Evolutionary conservation across 2,888 invertebrate species (phyloP).

Genomic region (Axea sp.): DNA sequence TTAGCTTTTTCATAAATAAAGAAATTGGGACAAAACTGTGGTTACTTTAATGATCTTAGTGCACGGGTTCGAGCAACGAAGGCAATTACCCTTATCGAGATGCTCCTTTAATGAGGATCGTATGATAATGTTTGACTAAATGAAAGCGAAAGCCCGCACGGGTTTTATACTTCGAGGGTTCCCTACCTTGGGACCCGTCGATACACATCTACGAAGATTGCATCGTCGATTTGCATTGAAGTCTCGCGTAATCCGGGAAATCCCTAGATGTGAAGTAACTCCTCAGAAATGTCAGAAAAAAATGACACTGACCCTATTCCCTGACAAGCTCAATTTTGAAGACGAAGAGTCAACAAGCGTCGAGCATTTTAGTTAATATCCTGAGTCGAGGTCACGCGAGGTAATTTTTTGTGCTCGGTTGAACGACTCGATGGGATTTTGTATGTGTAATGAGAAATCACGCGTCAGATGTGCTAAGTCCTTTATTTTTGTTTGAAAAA

Average conservation of each 20-base stretch:
- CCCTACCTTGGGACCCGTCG: constrained; percentile 44
- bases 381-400: constrained; percentile 6
- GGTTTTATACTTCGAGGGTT: constrained; percentile 68
- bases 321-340: constrained; percentile 18
- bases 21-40: too few relatives aligned
- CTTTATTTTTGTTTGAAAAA: too few relatives aligned
- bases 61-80: constrained; percentile 21
- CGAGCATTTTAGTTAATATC: constrained; percentile 7
- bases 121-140: constrained; percentile 66
- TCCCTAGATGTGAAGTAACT: constrained; percentile 39
- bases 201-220: constrained; percentile 55
- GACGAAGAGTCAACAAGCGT: constrained; percentile 28
- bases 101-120: constrained; percentile 42
- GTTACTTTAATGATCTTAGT: constrained; percentile 5
- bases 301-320: constrained; percentile 50
- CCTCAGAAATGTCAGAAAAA: constrained; percentile 2
- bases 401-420: constrained; percentile 13
- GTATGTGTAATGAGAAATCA: constrained; percentile 15
- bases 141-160: constrained; percentile 70
- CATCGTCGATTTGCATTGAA: constrained; percentile 42
- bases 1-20: too few relatives aligned
- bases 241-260: constrained; percentile 48
- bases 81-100: constrained; percentile 40
- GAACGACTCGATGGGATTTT: constrained; percentile 5
- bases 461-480: too few relatives aligned